phyloP scores from a whole-genome alignment of 2,888 invertebrate species.

The Ophion ventricosus region DNA sequence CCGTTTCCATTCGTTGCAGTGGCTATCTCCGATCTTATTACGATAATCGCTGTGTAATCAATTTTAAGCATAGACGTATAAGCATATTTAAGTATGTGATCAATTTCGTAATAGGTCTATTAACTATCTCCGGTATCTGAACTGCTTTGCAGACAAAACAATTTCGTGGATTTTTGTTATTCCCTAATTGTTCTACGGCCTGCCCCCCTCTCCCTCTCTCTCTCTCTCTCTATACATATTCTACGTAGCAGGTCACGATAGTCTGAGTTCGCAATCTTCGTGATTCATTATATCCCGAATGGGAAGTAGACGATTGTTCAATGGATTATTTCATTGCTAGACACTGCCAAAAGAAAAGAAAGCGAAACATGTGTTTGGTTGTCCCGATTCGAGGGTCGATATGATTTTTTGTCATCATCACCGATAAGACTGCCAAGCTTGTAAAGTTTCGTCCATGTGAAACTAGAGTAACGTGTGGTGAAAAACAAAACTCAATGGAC shows the following conservation, averaged over 20 bases:
- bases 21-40: conserved; percentile 7
- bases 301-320: conserved; percentile 32
- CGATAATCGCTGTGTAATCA: conserved; percentile 20
- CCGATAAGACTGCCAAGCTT: conserved; percentile 45
- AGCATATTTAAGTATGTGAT: conserved; percentile 21
- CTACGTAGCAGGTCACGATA: conserved; percentile 9
- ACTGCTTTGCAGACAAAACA: conserved; percentile 40
- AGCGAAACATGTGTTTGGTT: conserved; percentile 14
- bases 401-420: conserved; percentile 28
- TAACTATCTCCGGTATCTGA: conserved; percentile 35
- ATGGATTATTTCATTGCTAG: conserved; percentile 59
- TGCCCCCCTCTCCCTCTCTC: not conserved
- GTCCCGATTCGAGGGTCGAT: conserved; percentile 33
- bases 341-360: conserved; percentile 62
- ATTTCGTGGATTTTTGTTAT: conserved; percentile 27
- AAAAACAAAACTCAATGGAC: not conserved
- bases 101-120: conserved; percentile 1
- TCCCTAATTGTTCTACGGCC: not conserved
- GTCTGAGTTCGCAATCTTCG: conserved; percentile 24
- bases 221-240: not conserved
- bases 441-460: conserved; percentile 13
- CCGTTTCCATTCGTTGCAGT: conserved; percentile 10
- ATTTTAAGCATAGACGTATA: conserved; percentile 36
- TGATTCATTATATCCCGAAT: conserved; percentile 20
- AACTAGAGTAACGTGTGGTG: not conserved